Evolutionary conservation across 2,797 vertebrate genomes (phyloP).

Genomic region (Platalea minor): DNA sequence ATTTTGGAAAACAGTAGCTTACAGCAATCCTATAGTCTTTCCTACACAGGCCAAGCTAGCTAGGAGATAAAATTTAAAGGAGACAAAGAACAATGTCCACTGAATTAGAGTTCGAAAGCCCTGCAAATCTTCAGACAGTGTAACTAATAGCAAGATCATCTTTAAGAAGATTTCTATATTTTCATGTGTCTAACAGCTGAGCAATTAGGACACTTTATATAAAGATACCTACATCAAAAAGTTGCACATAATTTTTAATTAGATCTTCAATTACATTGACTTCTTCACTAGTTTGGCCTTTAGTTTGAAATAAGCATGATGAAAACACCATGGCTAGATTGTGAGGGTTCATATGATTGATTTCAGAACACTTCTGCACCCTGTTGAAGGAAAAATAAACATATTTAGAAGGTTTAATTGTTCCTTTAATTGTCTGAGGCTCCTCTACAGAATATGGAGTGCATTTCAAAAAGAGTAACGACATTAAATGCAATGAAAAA

Average conservation of each 20-base stretch:
- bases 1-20: not conserved
- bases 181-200: not conserved
- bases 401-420: not conserved
- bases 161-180: not conserved
- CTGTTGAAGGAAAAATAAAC: conserved; percentile 59
- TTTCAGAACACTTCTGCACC: conserved; percentile 91
- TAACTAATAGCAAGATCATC: not conserved
- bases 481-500: not conserved
- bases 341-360: conserved; percentile 88
- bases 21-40: not conserved
- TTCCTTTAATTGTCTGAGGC: not conserved
- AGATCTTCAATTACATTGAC: conserved; percentile 87
- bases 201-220: not conserved
- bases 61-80: conserved; percentile 13
- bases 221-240: conserved; percentile 87
- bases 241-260: conserved; percentile 88
- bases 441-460: not conserved
- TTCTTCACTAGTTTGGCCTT: conserved; percentile 88
- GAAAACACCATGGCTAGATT: conserved; percentile 90
- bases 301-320: conserved; percentile 92
- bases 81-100: not conserved
- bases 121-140: not conserved
- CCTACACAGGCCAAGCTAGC: not conserved
- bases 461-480: not conserved
- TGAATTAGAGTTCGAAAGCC: not conserved